A percentile compares a stretch with the other conserved stretches of the same genome.
Conservation (phyloP, 2,888 invertebrate genomes). For the Tanytarsus gracilentus region DNA sequence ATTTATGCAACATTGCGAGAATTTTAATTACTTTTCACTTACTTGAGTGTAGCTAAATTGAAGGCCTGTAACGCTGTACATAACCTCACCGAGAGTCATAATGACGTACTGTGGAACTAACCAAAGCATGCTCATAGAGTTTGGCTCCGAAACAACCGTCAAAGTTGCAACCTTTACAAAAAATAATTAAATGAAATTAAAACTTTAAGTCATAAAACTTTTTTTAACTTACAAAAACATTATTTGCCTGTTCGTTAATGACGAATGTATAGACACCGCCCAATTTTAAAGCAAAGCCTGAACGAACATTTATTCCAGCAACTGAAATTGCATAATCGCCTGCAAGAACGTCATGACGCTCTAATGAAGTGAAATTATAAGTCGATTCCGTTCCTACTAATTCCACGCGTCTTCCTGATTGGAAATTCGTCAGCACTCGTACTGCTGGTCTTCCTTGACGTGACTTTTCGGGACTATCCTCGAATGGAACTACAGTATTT, state of each 20-base stretch:
- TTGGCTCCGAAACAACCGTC: constrained; percentile 57
- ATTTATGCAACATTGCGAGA: no score
- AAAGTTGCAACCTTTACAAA: neutral
- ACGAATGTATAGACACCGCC: constrained; percentile 58
- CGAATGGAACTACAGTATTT: constrained; percentile 30
- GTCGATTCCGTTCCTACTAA: neutral
- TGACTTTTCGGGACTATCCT: constrained; percentile 37
- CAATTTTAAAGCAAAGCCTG: constrained; percentile 42
- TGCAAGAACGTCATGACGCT: constrained; percentile 32
- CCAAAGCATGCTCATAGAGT: constrained; percentile 45
- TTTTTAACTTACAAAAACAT: constrained; percentile 34
- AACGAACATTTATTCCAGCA: constrained; percentile 34
- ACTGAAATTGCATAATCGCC: constrained; percentile 43
- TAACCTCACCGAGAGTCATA: constrained; percentile 58
- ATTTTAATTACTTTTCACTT: constrained; percentile 43
- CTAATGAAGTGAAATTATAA: neutral
- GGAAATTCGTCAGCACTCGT: constrained; percentile 36
- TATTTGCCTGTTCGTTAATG: constrained; percentile 38
- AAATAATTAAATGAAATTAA: no score
- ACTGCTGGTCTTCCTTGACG: constrained; percentile 36
- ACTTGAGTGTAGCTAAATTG: constrained; percentile 89
- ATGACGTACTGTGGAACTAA: constrained; percentile 59
- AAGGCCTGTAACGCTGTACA: constrained; percentile 85
- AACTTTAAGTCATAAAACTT: no score
- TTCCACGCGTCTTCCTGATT: neutral